Evolutionary conservation across 2,113 vertebrate genomes (phyloP), one percentile per base, ranked within the genome.

Genomic region (Ranitomeya variabilis): DNA sequence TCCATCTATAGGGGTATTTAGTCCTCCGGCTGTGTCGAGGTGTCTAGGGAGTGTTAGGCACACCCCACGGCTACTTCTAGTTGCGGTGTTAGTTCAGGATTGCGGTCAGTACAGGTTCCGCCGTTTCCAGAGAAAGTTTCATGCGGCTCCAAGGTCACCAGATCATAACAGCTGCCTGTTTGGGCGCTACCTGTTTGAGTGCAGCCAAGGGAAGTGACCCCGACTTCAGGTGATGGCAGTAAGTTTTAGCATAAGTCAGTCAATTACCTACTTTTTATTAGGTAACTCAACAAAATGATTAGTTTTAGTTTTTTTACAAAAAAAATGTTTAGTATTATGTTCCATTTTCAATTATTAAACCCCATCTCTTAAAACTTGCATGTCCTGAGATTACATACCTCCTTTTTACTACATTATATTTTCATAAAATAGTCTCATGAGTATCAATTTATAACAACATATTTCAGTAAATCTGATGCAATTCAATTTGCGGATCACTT

Each of bases 401-500:
- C 69, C 69, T 45, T 74, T 74, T 74, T 74, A 74, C 31, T 74
- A 11, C 71, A 76, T 76, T n/a, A 51, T 52, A 76, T 76, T 76
- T 74, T 45, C 31, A 74, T 31, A 45, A 45, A 7, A 74, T 45
- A 45, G 31, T 74, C 73, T 76, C 37, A 76, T 19, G 73, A 76
- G 73, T 76, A 76, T 26, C 73, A 52, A 45, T 76, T 76, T 76
- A 76, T 76, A 76, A 76, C 16, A 21, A 76, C 73, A 74, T 74
- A 74, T 76, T 76, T 76, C 73, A 76, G 31, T 76, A 76, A 76
- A 76, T 76, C 18, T 45, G 16, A 5, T 76, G 73, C 73, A 76
- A 76, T 76, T 76, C 45, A 76, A 76, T 76, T 76, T 76, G 73
- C 73, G 51, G 37, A 76, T 76, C 16, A 76, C 73, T 76, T 76